Percentiles rank a stretch among this genome's conserved stretches.
Conservation (phyloP, 2,113 vertebrate genomes). For the Ictidomys tridecemlineatus region DNA sequence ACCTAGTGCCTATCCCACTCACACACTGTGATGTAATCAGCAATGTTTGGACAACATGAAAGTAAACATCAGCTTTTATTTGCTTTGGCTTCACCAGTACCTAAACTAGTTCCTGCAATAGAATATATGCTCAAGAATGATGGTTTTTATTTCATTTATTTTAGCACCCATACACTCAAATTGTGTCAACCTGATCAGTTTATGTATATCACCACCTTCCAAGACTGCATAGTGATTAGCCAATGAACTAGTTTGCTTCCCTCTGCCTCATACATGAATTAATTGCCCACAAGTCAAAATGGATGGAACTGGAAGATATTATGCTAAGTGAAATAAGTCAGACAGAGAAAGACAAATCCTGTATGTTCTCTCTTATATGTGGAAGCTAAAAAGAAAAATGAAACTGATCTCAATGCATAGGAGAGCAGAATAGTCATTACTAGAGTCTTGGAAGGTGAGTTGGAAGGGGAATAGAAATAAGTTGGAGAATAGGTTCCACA, state of each 20-base stretch:
- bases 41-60: not conserved
- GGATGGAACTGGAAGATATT: not conserved
- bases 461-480: not conserved
- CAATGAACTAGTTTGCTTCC: not conserved
- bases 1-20: not conserved
- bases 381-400: not conserved
- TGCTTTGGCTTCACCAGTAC: not conserved
- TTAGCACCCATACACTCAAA: not conserved
- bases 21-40: not conserved
- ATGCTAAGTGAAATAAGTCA: not conserved
- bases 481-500: not conserved
- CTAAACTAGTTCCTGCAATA: not conserved
- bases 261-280: not conserved
- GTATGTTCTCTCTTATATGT: not conserved
- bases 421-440: not conserved
- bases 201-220: not conserved
- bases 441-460: not conserved
- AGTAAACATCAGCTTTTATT: not conserved
- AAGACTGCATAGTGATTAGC: not conserved
- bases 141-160: not conserved
- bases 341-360: not conserved
- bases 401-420: not conserved
- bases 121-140: not conserved
- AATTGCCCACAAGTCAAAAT: not conserved
- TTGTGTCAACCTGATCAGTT: not conserved